These are phyloP conservation scores for Lepisosteus oculatus DNA, from an alignment of 2,113 vertebrate species.

Conservation along the genomic window DNA sequence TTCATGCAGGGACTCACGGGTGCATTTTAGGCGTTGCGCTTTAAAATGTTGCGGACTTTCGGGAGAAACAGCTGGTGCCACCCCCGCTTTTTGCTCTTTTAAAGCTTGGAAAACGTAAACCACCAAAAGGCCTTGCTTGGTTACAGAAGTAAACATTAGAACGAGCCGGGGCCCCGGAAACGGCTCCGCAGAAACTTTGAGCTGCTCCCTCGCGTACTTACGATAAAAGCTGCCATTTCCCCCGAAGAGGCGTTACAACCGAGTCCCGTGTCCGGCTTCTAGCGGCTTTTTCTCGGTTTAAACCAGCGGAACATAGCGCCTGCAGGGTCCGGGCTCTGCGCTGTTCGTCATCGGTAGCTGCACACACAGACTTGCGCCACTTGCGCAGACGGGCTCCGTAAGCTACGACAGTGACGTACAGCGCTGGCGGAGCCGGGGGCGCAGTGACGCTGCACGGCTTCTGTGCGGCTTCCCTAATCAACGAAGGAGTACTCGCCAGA, in stretches of 20 bases:
- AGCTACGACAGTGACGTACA: neutral
- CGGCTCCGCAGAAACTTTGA: neutral
- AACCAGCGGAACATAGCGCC: constrained; percentile 14
- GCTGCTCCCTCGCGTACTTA: constrained; percentile 27
- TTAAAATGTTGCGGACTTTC: too few species aligned
- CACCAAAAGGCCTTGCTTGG: constrained; percentile 16
- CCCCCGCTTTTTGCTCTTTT: too few species aligned
- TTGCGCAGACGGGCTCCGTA: neutral
- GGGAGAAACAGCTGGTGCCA: too few species aligned
- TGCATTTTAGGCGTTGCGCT: too few species aligned
- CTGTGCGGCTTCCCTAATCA: too few species aligned
- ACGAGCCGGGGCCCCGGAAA: neutral
- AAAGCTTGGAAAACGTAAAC: constrained; percentile 13
- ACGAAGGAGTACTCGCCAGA: too few species aligned
- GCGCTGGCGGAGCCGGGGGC: neutral
- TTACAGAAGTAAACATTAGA: constrained; percentile 13
- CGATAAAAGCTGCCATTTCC: constrained; percentile 43
- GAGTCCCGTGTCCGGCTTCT: constrained; percentile 9
- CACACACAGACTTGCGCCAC: constrained; percentile 19
- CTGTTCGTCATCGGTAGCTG: constrained; percentile 40
- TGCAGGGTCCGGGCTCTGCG: constrained; percentile 24
- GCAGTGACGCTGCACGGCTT: too few species aligned
- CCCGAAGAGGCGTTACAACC: neutral
- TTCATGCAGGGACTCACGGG: too few species aligned
- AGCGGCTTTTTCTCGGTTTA: constrained; percentile 16